Evolutionary conservation across 2,888 invertebrate species (phyloP).

Genomic region (Boloria euphrosyne): DNA sequence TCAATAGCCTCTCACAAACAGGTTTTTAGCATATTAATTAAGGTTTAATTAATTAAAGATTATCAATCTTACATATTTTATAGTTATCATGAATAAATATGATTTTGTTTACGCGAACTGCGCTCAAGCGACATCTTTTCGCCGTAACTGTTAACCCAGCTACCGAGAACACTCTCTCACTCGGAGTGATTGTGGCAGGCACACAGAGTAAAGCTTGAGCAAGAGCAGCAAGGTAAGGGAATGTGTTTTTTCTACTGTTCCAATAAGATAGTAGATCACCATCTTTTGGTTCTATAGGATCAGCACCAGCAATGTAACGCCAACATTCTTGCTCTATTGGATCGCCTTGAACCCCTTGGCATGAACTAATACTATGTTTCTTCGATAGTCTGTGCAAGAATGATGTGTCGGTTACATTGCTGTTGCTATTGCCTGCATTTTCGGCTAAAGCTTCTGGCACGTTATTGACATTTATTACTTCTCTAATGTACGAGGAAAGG

Average conservation of each 20-base stretch:
- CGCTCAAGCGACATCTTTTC: constrained; percentile 27
- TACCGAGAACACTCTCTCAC: constrained; percentile 37
- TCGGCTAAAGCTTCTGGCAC: constrained; percentile 5
- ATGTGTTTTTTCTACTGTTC: no score
- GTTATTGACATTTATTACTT: constrained; percentile 8
- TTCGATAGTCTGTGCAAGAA: neutral
- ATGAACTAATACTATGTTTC: neutral
- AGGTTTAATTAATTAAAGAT: neutral
- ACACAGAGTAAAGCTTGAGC: neutral
- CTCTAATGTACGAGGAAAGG: constrained; percentile 16
- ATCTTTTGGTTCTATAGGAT: constrained; percentile 5
- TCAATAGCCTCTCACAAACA: no score
- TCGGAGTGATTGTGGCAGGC: constrained; percentile 39
- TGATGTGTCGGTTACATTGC: neutral
- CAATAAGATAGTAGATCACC: neutral
- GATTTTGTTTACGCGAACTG: neutral
- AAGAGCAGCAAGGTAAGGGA: no score
- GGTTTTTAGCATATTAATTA: neutral
- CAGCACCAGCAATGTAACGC: constrained; percentile 7
- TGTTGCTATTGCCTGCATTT: neutral
- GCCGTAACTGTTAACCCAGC: constrained; percentile 31
- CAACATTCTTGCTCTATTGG: neutral
- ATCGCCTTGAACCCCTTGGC: neutral
- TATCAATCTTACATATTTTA: neutral
- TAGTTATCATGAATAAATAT: constrained; percentile 16